Conservation (phyloP, 2,113 vertebrate genomes). For the Microcebus griseorufus region DNA sequence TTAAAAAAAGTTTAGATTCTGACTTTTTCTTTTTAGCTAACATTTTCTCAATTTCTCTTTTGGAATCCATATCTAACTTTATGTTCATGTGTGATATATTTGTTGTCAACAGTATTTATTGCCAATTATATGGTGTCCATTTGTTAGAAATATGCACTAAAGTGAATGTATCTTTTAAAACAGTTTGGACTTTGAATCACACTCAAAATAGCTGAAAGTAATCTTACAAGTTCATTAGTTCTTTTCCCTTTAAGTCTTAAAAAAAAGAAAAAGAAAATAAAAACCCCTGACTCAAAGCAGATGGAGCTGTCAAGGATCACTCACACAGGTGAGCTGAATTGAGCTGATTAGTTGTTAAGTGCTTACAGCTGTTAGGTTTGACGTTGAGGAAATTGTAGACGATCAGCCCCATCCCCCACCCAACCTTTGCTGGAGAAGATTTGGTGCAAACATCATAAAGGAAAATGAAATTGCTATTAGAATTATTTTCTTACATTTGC, state of each 20-base stretch:
- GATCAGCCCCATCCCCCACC: conserved; percentile 37
- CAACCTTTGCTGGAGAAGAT: conserved; percentile 65
- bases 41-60: not conserved
- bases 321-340: conserved; percentile 80
- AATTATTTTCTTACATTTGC: not conserved
- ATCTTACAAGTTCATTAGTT: not conserved
- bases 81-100: not conserved
- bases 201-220: conserved; percentile 21
- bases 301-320: conserved; percentile 80
- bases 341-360: conserved; percentile 85
- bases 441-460: conserved; percentile 45
- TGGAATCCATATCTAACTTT: not conserved
- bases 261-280: not conserved
- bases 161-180: conserved; percentile 25
- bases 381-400: conserved; percentile 80
- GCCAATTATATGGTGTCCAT: conserved; percentile 6
- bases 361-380: conserved; percentile 83
- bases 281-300: conserved; percentile 83
- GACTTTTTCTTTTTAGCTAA: conserved; percentile 10
- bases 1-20: not conserved
- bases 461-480: conserved; percentile 59
- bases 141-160: conserved; percentile 45
- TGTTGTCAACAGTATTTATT: not conserved
- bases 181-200: conserved; percentile 16
- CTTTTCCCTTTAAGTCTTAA: not conserved